Evolutionary conservation across 2,113 vertebrate genomes (phyloP).

Genomic region (Campylomormyrus numenius): DNA sequence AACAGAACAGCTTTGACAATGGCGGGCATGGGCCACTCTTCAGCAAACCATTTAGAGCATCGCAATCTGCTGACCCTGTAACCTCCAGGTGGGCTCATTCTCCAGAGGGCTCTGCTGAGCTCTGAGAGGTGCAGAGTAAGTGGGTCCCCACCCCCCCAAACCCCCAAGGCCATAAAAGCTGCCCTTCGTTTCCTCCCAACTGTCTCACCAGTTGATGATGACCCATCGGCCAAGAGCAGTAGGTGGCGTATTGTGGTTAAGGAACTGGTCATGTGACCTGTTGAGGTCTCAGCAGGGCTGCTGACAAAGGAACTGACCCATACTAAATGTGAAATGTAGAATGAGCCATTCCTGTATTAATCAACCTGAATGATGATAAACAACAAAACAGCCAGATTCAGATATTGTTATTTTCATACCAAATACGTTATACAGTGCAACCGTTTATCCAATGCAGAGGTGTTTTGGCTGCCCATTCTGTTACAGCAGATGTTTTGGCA

Average conservation of each 20-base stretch:
- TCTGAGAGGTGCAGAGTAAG: background rate
- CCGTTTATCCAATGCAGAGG: background rate
- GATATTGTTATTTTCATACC: slow-evolving; percentile 1
- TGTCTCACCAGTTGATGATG: background rate
- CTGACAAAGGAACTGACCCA: background rate
- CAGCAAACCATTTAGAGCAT: background rate
- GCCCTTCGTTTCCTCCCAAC: background rate
- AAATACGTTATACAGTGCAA: background rate
- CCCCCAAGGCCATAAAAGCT: background rate
- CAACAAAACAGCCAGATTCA: slow-evolving; percentile 18
- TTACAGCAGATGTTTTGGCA: slow-evolving; percentile 3
- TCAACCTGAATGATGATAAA: background rate
- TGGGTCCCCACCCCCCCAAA: background rate
- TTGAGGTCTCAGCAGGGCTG: slow-evolving; percentile 15
- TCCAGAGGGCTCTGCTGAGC: background rate
- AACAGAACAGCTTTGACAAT: background rate
- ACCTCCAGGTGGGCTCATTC: background rate
- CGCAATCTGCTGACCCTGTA: background rate
- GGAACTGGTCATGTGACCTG: background rate
- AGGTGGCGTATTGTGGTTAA: background rate
- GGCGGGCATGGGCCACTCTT: background rate
- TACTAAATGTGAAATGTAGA: background rate
- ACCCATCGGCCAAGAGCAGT: background rate
- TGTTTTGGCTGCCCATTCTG: background rate
- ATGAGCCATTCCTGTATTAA: background rate